A percentile compares a stretch with the other conserved stretches of the same genome.
These are phyloP conservation scores for Rhagonycha fulva DNA, from an alignment of 2,888 invertebrate genomes.

Conservation along the genomic window DNA sequence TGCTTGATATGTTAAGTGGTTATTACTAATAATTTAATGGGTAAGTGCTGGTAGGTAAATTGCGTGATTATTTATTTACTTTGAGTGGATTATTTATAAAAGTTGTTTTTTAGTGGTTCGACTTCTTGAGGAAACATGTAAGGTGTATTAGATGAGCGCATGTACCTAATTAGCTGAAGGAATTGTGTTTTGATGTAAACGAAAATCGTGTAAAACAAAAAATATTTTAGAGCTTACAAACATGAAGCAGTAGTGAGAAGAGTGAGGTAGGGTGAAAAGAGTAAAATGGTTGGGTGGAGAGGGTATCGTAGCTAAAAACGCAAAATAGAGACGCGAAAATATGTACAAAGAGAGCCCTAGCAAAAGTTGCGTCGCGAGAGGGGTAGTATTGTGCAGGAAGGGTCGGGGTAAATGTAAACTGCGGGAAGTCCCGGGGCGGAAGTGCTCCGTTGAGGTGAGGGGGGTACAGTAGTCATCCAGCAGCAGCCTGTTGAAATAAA, in stretches of 20 bases:
- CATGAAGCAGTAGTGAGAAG: slow-evolving; percentile 6
- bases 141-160: no score
- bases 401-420: slow-evolving; percentile 51
- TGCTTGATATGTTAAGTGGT: neutral
- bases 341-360: slow-evolving; percentile 38
- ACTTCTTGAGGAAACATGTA: no score
- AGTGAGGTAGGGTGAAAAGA: slow-evolving; percentile 17
- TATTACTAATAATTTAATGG: neutral
- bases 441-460: slow-evolving; percentile 42
- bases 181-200: neutral
- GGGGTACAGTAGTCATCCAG: slow-evolving; percentile 37
- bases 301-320: slow-evolving; percentile 34
- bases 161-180: neutral
- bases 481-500: slow-evolving; percentile 62
- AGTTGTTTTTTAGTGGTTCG: neutral
- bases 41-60: neutral
- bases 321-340: slow-evolving; percentile 39
- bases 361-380: slow-evolving; percentile 38
- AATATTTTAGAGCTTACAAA: slow-evolving; percentile 23
- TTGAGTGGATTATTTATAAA: neutral
- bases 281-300: slow-evolving; percentile 21
- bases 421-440: slow-evolving; percentile 53
- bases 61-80: neutral
- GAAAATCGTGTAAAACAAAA: slow-evolving; percentile 4
- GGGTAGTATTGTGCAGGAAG: slow-evolving; percentile 50